Evolutionary conservation across 1,140 invertebrate species (phyloP).

Genomic region (Micrasema minimum): DNA sequence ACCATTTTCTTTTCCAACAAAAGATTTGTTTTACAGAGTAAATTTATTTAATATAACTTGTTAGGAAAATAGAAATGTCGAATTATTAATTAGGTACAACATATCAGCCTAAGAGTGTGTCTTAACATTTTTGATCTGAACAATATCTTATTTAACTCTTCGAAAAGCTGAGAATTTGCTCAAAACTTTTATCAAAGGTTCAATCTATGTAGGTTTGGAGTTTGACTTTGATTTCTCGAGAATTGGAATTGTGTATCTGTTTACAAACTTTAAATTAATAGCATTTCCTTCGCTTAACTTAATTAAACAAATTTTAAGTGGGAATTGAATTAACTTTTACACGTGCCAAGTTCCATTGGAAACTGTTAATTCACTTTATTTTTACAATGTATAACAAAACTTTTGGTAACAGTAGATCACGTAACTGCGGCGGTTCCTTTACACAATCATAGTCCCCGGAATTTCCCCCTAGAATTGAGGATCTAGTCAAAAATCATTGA

Average conservation of each 20-base stretch:
- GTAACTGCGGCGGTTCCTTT: too few species aligned
- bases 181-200: constrained; percentile 17
- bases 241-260: constrained; percentile 10
- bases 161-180: constrained; percentile 8
- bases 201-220: constrained; percentile 5
- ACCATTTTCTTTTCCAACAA: too few species aligned
- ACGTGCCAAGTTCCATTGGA: too few species aligned
- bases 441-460: too few species aligned
- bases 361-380: too few species aligned
- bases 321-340: not conserved
- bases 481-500: too few species aligned
- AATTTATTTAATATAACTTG: not conserved
- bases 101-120: constrained; percentile 9
- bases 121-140: constrained; percentile 3
- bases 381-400: too few species aligned
- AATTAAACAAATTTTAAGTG: constrained; percentile 20
- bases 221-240: constrained; percentile 11
- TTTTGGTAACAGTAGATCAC: too few species aligned
- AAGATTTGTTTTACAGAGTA: too few species aligned
- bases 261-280: constrained; percentile 19
- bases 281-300: constrained; percentile 2
- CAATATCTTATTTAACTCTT: constrained; percentile 23
- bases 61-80: not conserved
- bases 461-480: too few species aligned
- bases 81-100: constrained; percentile 22